These are phyloP conservation scores for Neogobius melanostomus DNA, from an alignment of 2,113 vertebrate genomes.

Conservation along the genomic window DNA sequence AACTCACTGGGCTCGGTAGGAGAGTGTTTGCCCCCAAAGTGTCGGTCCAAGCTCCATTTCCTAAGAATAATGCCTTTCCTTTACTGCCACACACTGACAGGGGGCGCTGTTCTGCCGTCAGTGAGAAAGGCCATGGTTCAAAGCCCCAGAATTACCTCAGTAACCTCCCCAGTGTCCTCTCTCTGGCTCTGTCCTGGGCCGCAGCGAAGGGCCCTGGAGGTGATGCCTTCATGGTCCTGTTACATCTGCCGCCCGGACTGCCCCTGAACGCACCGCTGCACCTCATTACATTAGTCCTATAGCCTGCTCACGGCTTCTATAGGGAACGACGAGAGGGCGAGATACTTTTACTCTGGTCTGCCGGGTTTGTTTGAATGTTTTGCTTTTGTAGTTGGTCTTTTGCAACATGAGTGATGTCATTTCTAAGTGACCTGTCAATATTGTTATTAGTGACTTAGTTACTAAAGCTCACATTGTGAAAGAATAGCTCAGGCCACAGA, in stretches of 20 bases:
- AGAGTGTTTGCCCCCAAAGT: no score
- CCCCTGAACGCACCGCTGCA: slow-evolving; percentile 29
- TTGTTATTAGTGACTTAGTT: no score
- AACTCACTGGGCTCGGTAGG: no score
- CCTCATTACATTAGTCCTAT: slow-evolving; percentile 24
- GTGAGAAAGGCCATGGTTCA: slow-evolving; percentile 1
- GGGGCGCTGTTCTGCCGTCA: background rate
- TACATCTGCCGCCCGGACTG: slow-evolving; percentile 30
- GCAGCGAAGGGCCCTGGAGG: slow-evolving; percentile 30
- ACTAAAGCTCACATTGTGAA: no score
- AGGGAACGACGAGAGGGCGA: background rate
- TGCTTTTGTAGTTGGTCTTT: no score
- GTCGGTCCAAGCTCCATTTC: no score
- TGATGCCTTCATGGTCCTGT: slow-evolving; percentile 17
- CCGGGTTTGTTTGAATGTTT: background rate
- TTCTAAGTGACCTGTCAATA: no score
- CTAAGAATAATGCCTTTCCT: no score
- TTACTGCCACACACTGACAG: background rate
- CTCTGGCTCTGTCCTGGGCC: slow-evolving; percentile 10
- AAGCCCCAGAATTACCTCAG: background rate
- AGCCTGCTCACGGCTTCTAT: background rate
- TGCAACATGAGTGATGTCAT: no score
- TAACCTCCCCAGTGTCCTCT: slow-evolving; percentile 21
- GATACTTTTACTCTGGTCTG: background rate
- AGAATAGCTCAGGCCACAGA: no score